Conservation (phyloP, 2,888 invertebrate species). For the Tetropium fuscum region DNA sequence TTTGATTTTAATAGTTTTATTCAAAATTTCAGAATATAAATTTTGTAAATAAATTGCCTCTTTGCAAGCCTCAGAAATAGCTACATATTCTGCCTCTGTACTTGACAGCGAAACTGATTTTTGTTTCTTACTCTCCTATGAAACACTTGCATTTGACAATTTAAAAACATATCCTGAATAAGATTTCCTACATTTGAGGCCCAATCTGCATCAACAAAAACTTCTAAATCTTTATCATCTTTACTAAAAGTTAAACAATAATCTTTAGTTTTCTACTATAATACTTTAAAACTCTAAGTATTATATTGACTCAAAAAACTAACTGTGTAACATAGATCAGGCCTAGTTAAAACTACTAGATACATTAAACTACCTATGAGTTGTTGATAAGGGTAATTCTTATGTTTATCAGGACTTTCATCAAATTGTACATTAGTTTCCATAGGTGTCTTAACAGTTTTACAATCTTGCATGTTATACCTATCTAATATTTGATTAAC, state of each 20-base stretch:
- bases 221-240: slow-evolving; percentile 4
- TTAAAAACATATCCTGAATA: not conserved
- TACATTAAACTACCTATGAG: too few species aligned
- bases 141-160: not conserved
- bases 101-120: not conserved
- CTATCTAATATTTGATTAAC: slow-evolving; percentile 28
- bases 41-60: not conserved
- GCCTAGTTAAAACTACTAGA: too few species aligned
- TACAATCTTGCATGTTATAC: slow-evolving; percentile 27
- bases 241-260: too few species aligned
- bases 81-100: not conserved
- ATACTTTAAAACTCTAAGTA: too few species aligned
- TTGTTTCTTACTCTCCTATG: not conserved
- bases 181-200: not conserved
- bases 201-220: slow-evolving; percentile 17
- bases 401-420: not conserved
- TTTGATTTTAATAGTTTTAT: too few species aligned
- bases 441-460: slow-evolving; percentile 25
- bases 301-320: too few species aligned
- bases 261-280: too few species aligned
- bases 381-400: too few species aligned
- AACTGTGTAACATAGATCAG: too few species aligned
- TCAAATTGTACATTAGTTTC: not conserved
- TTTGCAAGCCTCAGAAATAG: not conserved
- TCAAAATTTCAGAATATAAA: not conserved